Percentiles rank a stretch among this genome's conserved stretches.
Evolutionary conservation across 2,113 vertebrate species (phyloP).

Genomic region (Planiliza haematocheilus): DNA sequence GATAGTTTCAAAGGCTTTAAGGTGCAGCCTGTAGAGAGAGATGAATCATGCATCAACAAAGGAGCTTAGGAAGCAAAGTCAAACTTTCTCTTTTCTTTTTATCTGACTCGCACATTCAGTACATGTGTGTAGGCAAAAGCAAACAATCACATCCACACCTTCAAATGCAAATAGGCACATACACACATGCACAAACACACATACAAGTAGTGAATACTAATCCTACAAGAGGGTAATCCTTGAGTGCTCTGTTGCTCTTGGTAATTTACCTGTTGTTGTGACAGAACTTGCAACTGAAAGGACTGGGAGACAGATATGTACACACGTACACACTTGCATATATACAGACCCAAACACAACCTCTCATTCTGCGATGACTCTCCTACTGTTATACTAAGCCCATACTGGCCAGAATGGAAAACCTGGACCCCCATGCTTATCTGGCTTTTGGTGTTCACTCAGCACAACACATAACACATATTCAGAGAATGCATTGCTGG

Average conservation of each 20-base stretch:
- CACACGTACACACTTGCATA: background rate
- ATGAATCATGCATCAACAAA: constrained; percentile 73
- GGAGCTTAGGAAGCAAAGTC: constrained; percentile 67
- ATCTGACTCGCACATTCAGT: constrained; percentile 61
- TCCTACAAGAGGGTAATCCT: constrained; percentile 77
- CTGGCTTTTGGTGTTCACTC: no score
- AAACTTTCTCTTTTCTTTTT: constrained; percentile 66
- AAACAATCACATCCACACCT: constrained; percentile 34
- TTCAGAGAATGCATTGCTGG: background rate
- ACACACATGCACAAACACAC: constrained; percentile 23
- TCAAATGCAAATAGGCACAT: constrained; percentile 22
- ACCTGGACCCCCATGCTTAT: no score
- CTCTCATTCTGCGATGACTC: constrained; percentile 3
- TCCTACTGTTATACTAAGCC: background rate
- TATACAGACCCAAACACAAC: constrained; percentile 4
- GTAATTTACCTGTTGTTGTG: constrained; percentile 76
- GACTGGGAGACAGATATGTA: constrained; percentile 44
- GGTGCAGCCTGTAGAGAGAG: constrained; percentile 43
- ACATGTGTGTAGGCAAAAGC: constrained; percentile 62
- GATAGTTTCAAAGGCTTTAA: constrained; percentile 59
- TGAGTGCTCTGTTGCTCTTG: constrained; percentile 73
- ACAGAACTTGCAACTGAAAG: constrained; percentile 52
- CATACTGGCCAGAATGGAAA: no score
- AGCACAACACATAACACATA: no score
- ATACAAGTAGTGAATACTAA: constrained; percentile 64